phyloP scores from a whole-genome alignment of 2,113 vertebrate genomes.

The Phylloscopus trochilus region DNA sequence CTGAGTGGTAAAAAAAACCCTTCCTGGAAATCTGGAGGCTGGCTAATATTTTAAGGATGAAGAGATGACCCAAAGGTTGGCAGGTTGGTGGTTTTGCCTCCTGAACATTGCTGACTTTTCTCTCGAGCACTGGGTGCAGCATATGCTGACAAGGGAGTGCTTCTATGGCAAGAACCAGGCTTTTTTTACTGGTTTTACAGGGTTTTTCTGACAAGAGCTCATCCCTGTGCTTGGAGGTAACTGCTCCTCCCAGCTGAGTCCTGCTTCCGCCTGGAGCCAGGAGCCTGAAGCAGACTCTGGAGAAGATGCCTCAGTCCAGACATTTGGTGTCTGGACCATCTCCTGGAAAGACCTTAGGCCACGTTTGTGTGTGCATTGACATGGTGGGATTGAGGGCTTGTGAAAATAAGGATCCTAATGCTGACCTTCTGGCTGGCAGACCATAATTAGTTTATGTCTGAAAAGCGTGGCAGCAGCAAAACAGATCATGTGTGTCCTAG shows the following conservation, averaged over 20 bases:
- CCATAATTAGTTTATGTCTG: not conserved
- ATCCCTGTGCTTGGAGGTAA: too few species aligned
- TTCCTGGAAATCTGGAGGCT: not conserved
- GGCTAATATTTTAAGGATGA: not conserved
- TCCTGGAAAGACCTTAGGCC: not conserved
- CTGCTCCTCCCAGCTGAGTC: too few species aligned
- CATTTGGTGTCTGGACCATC: not conserved
- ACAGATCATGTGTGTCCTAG: not conserved
- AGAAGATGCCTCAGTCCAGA: too few species aligned
- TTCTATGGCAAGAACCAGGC: not conserved
- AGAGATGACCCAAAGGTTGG: not conserved
- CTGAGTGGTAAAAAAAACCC: fast-evolving
- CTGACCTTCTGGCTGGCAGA: not conserved
- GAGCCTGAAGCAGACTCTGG: too few species aligned
- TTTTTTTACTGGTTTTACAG: not conserved
- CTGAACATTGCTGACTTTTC: not conserved
- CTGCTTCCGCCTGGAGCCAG: too few species aligned
- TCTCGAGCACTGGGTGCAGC: not conserved
- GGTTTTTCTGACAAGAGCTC: too few species aligned
- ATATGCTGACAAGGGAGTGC: not conserved
- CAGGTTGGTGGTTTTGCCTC: not conserved
- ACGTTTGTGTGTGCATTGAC: not conserved
- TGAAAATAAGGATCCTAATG: not conserved
- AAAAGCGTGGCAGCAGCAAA: not conserved
- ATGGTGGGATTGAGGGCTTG: not conserved